Evolutionary conservation across 2,888 invertebrate genomes (phyloP).

Genomic region (Diarsia brunnea): DNA sequence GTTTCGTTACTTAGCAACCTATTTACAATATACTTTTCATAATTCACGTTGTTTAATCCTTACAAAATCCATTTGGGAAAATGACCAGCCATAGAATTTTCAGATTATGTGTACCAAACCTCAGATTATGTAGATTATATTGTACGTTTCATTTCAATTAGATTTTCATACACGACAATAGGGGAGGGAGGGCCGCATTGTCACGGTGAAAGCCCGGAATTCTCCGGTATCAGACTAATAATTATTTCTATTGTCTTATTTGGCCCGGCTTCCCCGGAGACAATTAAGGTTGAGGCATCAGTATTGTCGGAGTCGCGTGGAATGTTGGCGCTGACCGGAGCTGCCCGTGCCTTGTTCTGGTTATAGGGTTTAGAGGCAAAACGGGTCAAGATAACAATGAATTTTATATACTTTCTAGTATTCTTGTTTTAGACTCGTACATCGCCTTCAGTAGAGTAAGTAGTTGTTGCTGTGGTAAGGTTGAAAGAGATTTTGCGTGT

Average conservation of each 20-base stretch:
- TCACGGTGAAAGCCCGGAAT: constrained; percentile 71
- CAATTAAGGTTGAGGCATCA: constrained; percentile 63
- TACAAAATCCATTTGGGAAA: constrained; percentile 23
- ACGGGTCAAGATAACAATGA: background rate
- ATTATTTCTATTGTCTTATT: constrained; percentile 84
- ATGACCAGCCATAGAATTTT: constrained; percentile 38
- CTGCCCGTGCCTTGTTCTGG: constrained; percentile 17
- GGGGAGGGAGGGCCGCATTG: constrained; percentile 72
- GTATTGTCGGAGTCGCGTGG: constrained; percentile 50
- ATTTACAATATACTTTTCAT: background rate
- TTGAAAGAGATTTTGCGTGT: background rate
- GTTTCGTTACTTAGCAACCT: background rate
- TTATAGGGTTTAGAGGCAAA: background rate
- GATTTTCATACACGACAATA: constrained; percentile 77
- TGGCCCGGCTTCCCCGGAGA: constrained; percentile 66
- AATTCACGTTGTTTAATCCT: constrained; percentile 16
- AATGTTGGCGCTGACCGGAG: constrained; percentile 56
- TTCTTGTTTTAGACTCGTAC: background rate
- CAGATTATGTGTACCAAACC: constrained; percentile 47
- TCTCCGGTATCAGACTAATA: constrained; percentile 77
- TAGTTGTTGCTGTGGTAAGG: background rate
- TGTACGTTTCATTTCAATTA: constrained; percentile 76
- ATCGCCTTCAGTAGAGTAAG: background rate
- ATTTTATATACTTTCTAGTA: background rate
- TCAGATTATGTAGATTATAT: constrained; percentile 70